A percentile compares a stretch with the other conserved stretches of the same genome.
Conservation (phyloP, 2,888 invertebrate species). For the Muschampia plurimacula region DNA sequence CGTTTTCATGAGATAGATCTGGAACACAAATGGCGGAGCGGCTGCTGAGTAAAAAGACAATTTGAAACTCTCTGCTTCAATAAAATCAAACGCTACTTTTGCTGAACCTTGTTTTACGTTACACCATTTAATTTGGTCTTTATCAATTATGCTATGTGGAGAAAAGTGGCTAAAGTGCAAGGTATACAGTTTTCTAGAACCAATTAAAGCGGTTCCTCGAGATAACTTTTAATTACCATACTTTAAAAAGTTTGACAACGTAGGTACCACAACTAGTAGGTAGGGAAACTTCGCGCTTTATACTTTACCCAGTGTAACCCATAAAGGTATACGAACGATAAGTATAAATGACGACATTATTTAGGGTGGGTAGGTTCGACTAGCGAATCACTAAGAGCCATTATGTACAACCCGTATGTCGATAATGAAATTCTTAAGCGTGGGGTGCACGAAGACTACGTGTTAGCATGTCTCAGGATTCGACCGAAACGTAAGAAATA, state of each 20-base stretch:
- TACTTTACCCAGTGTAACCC: too few species aligned
- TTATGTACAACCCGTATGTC: constrained; percentile 60
- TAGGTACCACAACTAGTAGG: constrained; percentile 23
- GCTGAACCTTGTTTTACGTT: background rate
- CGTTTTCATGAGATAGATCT: constrained; percentile 20
- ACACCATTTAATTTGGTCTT: background rate
- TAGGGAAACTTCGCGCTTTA: background rate
- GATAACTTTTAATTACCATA: constrained; percentile 29
- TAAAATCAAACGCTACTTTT: background rate
- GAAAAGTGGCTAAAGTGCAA: constrained; percentile 24
- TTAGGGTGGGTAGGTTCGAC: constrained; percentile 16
- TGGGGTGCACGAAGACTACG: constrained; percentile 63
- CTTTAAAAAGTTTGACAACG: constrained; percentile 27
- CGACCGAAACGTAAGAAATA: constrained; percentile 33
- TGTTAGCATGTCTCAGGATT: constrained; percentile 53
- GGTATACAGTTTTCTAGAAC: constrained; percentile 27
- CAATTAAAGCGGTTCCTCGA: constrained; percentile 28
- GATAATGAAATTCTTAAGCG: constrained; percentile 80
- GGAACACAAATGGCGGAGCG: constrained; percentile 16
- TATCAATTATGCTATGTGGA: background rate
- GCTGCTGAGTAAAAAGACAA: constrained; percentile 23
- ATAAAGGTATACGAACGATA: background rate
- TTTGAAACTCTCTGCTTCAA: constrained; percentile 13
- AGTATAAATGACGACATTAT: constrained; percentile 17
- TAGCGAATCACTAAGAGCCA: constrained; percentile 62